Evolutionary conservation across 2,888 invertebrate genomes (phyloP).

Genomic region (Nomada fucata): DNA sequence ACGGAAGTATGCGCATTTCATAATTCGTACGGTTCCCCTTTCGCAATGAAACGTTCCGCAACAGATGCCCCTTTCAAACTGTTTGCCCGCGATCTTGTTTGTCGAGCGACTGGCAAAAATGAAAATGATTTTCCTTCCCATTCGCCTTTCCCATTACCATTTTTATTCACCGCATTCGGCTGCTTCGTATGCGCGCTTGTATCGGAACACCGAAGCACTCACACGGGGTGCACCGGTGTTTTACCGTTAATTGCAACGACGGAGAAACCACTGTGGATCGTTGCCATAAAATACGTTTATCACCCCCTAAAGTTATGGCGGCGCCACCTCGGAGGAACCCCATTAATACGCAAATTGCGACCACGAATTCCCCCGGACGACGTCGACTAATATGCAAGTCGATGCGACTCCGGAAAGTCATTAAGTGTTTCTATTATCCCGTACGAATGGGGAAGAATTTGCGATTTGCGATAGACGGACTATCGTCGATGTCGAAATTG

Average conservation of each 20-base stretch:
- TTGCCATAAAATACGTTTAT: constrained; percentile 74
- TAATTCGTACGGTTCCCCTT: constrained; percentile 23
- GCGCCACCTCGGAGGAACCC: constrained; percentile 48
- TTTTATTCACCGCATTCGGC: constrained; percentile 57
- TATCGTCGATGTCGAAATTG: not conserved
- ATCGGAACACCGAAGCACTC: not conserved
- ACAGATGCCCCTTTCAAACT: not conserved
- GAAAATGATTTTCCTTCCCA: constrained; percentile 43
- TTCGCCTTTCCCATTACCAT: constrained; percentile 45
- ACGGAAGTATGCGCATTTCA: not conserved
- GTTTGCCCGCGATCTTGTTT: not conserved
- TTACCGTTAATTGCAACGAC: constrained; percentile 71
- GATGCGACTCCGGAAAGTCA: constrained; percentile 31
- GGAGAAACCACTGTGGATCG: constrained; percentile 64
- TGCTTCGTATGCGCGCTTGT: not conserved
- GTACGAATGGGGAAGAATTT: not conserved
- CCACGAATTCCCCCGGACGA: constrained; percentile 53
- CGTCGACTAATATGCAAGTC: constrained; percentile 46
- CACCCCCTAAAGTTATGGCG: constrained; percentile 67
- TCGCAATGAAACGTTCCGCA: constrained; percentile 40
- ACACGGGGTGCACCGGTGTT: constrained; percentile 46
- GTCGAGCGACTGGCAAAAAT: constrained; percentile 39
- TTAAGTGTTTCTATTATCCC: constrained; percentile 41
- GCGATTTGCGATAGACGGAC: not conserved
- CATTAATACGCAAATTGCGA: constrained; percentile 72